These are phyloP conservation scores for Proisotoma minuta DNA, from an alignment of 2,888 invertebrate genomes.

Conservation along the genomic window DNA sequence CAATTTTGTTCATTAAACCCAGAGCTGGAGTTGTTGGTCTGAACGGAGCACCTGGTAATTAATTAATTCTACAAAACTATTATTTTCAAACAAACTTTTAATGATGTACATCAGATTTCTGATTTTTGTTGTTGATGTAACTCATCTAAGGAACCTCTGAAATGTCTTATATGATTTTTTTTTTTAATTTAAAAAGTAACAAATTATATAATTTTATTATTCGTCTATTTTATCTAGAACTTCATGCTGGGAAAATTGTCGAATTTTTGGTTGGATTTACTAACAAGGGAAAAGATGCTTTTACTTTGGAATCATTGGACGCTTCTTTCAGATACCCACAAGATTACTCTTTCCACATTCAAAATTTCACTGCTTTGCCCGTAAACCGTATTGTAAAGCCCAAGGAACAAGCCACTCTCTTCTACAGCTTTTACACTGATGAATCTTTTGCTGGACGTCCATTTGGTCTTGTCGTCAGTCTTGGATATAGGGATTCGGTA, in stretches of 20 bases:
- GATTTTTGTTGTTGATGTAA: constrained; percentile 23
- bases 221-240: constrained; percentile 62
- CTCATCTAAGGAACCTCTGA: constrained; percentile 46
- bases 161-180: background rate
- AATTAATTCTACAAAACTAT: background rate
- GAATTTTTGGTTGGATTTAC: constrained; percentile 94
- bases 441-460: constrained; percentile 96
- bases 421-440: constrained; percentile 89
- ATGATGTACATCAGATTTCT: constrained; percentile 39
- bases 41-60: constrained; percentile 43
- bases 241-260: constrained; percentile 85
- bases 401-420: constrained; percentile 86
- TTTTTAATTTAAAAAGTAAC: background rate
- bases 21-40: constrained; percentile 43
- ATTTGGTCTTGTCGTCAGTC: constrained; percentile 87
- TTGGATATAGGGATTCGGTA: constrained; percentile 81
- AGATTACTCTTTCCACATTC: constrained; percentile 97
- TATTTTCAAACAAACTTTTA: background rate
- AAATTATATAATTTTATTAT: constrained; percentile 22
- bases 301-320: constrained; percentile 86
- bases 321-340: constrained; percentile 98
- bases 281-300: constrained; percentile 88
- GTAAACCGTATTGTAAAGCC: constrained; percentile 86
- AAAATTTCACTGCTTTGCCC: constrained; percentile 90
- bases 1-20: constrained; percentile 82